A percentile compares a stretch with the other conserved stretches of the same genome.
Evolutionary conservation across 2,797 vertebrate genomes (phyloP).

Genomic region (Smutsia temminckii): DNA sequence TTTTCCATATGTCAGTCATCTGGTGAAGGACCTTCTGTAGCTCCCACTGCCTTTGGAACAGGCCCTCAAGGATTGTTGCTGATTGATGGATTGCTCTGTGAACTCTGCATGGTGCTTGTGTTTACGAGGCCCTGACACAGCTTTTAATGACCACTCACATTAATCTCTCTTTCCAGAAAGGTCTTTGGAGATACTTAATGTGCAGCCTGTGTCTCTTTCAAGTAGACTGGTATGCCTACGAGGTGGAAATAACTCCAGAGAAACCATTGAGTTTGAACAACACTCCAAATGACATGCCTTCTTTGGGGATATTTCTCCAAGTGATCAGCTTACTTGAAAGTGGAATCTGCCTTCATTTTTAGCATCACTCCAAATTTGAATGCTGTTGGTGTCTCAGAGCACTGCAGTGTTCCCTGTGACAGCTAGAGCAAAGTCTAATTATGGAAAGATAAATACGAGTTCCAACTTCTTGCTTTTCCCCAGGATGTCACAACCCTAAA

Average conservation of each 20-base stretch:
- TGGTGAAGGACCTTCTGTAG: constrained; percentile 67
- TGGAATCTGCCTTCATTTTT: constrained; percentile 59
- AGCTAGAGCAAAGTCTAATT: constrained; percentile 74
- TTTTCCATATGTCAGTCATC: constrained; percentile 68
- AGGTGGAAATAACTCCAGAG: constrained; percentile 55
- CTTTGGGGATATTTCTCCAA: constrained; percentile 68
- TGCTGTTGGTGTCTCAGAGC: constrained; percentile 47
- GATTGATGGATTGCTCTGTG: constrained; percentile 73
- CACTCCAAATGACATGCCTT: constrained; percentile 59
- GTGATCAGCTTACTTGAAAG: constrained; percentile 52
- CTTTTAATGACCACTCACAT: constrained; percentile 75
- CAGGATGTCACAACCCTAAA: constrained; percentile 68
- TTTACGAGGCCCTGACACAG: constrained; percentile 68
- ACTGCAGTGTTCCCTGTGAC: constrained; percentile 49
- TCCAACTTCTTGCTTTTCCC: constrained; percentile 69
- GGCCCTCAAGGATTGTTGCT: constrained; percentile 56
- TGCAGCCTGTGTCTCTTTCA: constrained; percentile 54
- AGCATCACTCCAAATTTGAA: constrained; percentile 63
- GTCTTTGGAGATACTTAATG: constrained; percentile 69
- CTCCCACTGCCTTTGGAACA: constrained; percentile 57
- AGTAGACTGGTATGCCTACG: constrained; percentile 40
- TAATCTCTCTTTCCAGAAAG: constrained; percentile 72
- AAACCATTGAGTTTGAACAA: constrained; percentile 56
- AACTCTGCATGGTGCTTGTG: constrained; percentile 57
- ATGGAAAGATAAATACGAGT: constrained; percentile 69